These are phyloP conservation scores for Drosophila tsacasi DNA, from an alignment of 1,140 invertebrate species.

Conservation along the genomic window DNA sequence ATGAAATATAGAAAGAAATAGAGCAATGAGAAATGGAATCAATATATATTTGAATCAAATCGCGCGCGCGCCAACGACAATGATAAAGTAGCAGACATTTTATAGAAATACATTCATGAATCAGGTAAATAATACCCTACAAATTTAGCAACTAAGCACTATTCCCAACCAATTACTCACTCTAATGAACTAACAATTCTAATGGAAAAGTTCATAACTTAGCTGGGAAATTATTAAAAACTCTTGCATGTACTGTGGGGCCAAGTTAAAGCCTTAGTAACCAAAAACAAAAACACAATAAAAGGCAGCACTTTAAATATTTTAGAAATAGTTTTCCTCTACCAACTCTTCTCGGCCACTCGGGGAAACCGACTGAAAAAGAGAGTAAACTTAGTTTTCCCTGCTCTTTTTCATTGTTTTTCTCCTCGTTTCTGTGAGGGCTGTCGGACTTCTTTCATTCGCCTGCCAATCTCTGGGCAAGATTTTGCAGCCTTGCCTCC, in stretches of 20 bases:
- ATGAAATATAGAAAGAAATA: no score
- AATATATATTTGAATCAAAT: no score
- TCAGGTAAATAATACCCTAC: not conserved
- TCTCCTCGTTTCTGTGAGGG: not conserved
- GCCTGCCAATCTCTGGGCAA: constrained; percentile 37
- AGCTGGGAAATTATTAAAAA: not conserved
- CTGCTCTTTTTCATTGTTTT: not conserved
- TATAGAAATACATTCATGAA: no score
- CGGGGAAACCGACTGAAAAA: not conserved
- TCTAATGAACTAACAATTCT: not conserved
- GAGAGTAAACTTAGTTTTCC: constrained; percentile 22
- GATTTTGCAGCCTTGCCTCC: constrained; percentile 20
- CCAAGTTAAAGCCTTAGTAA: constrained; percentile 2
- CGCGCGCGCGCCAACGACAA: no score
- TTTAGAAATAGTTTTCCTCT: constrained; percentile 30
- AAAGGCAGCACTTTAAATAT: constrained; percentile 26
- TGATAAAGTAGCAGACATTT: no score
- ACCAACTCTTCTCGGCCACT: constrained; percentile 10
- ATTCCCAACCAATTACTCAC: not conserved
- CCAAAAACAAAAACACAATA: not conserved
- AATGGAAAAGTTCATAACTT: not conserved
- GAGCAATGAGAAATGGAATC: no score
- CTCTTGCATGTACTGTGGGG: not conserved
- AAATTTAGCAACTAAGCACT: not conserved
- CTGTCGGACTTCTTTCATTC: constrained; percentile 24